Conservation (phyloP, 2,113 vertebrate species). For the Tyto alba region DNA sequence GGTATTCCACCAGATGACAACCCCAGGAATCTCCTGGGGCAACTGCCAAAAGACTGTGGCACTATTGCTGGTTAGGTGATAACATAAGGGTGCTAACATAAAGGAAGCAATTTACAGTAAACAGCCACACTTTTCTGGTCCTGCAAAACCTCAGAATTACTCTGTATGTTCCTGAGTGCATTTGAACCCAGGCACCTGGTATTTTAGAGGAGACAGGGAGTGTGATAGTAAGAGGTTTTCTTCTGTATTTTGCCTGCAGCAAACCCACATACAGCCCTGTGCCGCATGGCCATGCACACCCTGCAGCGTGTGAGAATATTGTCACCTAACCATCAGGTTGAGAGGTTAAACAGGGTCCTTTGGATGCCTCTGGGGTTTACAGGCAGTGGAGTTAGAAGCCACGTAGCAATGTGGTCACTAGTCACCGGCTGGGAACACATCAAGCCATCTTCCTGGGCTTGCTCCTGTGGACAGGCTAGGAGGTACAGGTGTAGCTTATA, state of each 20-base stretch:
- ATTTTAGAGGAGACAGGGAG: background rate
- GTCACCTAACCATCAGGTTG: background rate
- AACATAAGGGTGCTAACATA: background rate
- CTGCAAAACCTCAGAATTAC: background rate
- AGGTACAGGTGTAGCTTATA: background rate
- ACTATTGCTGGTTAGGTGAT: background rate
- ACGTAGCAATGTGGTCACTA: background rate
- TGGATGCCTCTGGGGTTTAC: background rate
- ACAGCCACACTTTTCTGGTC: background rate
- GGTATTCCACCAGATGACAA: background rate
- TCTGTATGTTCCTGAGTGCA: background rate
- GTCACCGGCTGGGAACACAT: background rate
- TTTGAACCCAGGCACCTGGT: background rate
- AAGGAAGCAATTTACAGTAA: background rate
- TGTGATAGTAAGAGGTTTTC: background rate
- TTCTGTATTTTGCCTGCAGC: background rate
- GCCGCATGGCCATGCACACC: accelerated
- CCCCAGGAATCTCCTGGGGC: background rate
- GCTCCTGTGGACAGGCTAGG: background rate
- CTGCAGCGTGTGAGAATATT: background rate
- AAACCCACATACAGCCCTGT: background rate
- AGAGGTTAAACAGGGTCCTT: background rate
- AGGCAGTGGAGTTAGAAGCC: background rate
- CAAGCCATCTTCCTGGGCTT: background rate
- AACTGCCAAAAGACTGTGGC: background rate